Evolutionary conservation across 2,113 vertebrate genomes (phyloP).

Genomic region (Eurypyga helias): DNA sequence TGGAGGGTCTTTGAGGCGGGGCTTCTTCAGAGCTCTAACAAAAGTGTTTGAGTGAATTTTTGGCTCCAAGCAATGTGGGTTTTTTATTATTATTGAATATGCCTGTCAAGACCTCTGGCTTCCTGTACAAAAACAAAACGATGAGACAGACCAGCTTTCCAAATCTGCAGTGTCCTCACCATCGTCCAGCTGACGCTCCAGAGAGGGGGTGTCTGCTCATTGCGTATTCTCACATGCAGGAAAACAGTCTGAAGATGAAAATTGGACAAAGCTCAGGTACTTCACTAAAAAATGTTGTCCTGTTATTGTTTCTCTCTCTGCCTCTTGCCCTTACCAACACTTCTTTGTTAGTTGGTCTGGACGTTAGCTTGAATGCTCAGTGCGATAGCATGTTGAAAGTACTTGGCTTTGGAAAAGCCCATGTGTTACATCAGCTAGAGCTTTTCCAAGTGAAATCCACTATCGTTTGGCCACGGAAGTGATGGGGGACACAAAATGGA

Average conservation of each 20-base stretch:
- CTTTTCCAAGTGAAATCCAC: background rate
- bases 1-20: background rate
- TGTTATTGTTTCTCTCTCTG: background rate
- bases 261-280: background rate
- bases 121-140: background rate
- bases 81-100: background rate
- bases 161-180: background rate
- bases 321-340: background rate
- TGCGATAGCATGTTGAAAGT: background rate
- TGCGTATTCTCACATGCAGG: background rate
- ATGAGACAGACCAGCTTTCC: background rate
- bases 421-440: accelerated
- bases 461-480: background rate
- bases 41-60: background rate
- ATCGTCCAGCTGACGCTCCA: background rate
- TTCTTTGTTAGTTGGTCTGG: background rate
- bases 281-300: background rate
- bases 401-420: background rate
- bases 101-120: background rate
- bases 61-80: background rate
- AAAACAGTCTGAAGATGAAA: background rate
- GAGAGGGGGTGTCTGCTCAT: background rate
- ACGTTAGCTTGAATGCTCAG: background rate
- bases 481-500: background rate
- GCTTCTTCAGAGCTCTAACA: background rate